Evolutionary conservation across 2,797 vertebrate genomes (phyloP).

Genomic region (Sebastes itinus): DNA sequence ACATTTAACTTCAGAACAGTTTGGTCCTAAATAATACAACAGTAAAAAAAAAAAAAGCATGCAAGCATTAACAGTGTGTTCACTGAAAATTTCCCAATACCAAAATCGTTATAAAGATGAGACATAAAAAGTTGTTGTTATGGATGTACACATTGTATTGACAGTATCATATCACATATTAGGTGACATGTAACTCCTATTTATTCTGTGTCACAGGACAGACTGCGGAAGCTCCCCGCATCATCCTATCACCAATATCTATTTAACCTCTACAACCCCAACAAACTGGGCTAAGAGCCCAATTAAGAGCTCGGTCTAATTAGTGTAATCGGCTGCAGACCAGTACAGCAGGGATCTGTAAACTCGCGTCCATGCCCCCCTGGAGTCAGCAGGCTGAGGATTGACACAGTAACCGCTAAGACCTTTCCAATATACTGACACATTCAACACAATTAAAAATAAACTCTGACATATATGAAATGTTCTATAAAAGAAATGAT

Average conservation of each 20-base stretch:
- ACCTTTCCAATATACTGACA: neutral
- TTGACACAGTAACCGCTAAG: conserved; percentile 46
- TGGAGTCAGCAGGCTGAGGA: conserved; percentile 40
- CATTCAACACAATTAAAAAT: neutral
- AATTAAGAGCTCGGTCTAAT: conserved; percentile 76
- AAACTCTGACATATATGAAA: neutral
- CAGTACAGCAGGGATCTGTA: conserved; percentile 37
- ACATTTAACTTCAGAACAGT: neutral
- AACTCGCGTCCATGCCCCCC: neutral
- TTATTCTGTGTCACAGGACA: neutral
- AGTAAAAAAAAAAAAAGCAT: neutral
- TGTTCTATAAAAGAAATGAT: conserved; percentile 2
- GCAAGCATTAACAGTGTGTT: neutral
- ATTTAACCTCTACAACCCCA: conserved; percentile 47
- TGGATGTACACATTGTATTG: neutral
- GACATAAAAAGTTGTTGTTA: neutral
- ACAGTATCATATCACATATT: neutral
- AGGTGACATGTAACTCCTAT: neutral
- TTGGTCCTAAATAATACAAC: neutral
- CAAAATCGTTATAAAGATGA: neutral
- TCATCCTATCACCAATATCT: conserved; percentile 50
- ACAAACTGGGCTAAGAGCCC: conserved; percentile 73
- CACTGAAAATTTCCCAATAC: neutral
- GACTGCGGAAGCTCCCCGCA: neutral
- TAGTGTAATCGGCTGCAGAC: conserved; percentile 67